Conservation (phyloP, 2,888 invertebrate species). For the Hermaeophaga mercurialis region DNA sequence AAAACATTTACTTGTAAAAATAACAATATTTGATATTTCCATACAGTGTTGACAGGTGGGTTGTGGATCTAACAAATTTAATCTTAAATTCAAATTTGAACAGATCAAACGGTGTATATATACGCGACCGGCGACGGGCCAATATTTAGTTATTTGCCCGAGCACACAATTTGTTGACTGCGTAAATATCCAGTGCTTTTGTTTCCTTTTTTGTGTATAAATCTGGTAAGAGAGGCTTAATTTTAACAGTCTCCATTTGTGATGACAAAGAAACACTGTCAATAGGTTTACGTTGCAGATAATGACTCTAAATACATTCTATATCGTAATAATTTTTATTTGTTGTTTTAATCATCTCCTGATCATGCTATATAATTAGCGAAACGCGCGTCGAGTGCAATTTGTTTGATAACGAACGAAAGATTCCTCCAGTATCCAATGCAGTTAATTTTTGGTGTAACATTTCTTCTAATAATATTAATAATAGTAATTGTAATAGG, state of each 20-base stretch:
- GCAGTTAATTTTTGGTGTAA: too few relatives aligned
- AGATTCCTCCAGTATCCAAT: too few relatives aligned
- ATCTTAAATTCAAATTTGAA: conserved; percentile 60
- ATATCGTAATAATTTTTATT: too few relatives aligned
- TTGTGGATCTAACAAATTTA: conserved; percentile 58
- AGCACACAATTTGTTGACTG: conserved; percentile 59
- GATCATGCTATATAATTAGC: too few relatives aligned
- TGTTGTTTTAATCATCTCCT: too few relatives aligned
- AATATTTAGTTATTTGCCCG: conserved; percentile 60
- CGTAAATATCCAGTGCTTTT: conserved; percentile 57
- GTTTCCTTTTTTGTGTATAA: conserved; percentile 49
- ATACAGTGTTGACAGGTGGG: conserved; percentile 56
- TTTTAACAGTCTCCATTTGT: conserved; percentile 26
- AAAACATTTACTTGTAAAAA: conserved; percentile 52
- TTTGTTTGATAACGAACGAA: too few relatives aligned
- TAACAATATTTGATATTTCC: conserved; percentile 54
- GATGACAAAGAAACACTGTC: conserved; percentile 17
- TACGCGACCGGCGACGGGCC: conserved; percentile 52
- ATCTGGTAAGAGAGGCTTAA: conserved; percentile 27
- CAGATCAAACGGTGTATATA: conserved; percentile 55
- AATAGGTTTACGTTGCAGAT: conserved; percentile 19
- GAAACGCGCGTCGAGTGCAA: too few relatives aligned
- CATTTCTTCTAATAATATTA: too few relatives aligned
- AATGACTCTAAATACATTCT: too few relatives aligned
- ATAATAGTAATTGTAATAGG: too few relatives aligned